These are phyloP conservation scores for Caenorhabditis sp. DNA, from an alignment of 2,888 invertebrate genomes.

Conservation along the genomic window DNA sequence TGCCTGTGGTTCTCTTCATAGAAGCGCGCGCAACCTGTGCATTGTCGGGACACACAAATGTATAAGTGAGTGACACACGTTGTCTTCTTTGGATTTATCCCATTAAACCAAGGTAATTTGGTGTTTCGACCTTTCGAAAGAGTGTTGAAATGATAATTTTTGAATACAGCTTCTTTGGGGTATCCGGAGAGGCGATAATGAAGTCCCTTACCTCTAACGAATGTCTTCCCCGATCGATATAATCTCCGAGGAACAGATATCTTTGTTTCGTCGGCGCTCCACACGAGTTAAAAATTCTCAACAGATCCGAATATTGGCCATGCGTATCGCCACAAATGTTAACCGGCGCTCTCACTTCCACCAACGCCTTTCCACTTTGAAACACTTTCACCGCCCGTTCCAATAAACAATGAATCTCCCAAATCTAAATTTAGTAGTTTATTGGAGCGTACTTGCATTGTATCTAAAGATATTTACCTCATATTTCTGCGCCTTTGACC, in stretches of 20 bases:
- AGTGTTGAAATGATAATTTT: too few relatives aligned
- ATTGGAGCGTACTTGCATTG: background rate
- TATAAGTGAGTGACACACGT: too few relatives aligned
- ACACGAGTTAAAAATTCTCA: slow-evolving; percentile 48
- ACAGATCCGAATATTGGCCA: slow-evolving; percentile 50
- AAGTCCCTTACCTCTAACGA: slow-evolving; percentile 56
- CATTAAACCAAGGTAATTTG: too few relatives aligned
- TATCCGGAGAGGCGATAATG: too few relatives aligned
- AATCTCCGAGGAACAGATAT: slow-evolving; percentile 62
- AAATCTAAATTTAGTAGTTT: background rate
- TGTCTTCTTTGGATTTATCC: too few relatives aligned
- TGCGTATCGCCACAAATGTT: slow-evolving; percentile 52
- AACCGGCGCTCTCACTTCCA: slow-evolving; percentile 41
- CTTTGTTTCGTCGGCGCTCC: slow-evolving; percentile 47
- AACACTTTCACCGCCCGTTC: slow-evolving; percentile 2
- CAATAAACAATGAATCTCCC: slow-evolving; percentile 7
- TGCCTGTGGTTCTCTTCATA: too few relatives aligned
- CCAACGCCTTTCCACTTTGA: slow-evolving; percentile 11
- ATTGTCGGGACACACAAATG: too few relatives aligned
- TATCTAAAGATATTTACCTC: background rate
- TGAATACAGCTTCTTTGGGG: too few relatives aligned
- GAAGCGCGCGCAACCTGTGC: too few relatives aligned
- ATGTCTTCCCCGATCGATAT: slow-evolving; percentile 62
- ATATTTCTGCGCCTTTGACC: slow-evolving; percentile 6
- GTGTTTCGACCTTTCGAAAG: too few relatives aligned